Conservation (phyloP, 2,888 invertebrate genomes). For the Schizotus pectinicornis region DNA sequence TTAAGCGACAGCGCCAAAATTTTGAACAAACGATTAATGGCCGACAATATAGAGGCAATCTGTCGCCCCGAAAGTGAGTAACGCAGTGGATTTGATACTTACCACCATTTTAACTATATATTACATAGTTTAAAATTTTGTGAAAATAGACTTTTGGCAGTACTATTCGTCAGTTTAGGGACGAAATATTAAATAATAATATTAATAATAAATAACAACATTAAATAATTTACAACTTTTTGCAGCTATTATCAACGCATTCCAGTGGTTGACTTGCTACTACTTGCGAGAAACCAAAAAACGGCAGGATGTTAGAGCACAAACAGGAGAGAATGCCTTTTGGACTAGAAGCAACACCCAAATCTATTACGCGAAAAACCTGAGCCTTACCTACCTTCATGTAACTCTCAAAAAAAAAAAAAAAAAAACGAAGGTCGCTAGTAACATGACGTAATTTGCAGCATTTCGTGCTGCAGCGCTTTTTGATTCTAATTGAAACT, state of each 20-base stretch:
- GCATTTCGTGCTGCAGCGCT: conserved; percentile 64
- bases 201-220: too few species aligned
- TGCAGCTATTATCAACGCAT: conserved; percentile 70
- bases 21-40: conserved; percentile 62
- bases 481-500: conserved; percentile 58
- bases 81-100: too few species aligned
- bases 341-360: conserved; percentile 84
- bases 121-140: too few species aligned
- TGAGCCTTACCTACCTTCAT: conserved; percentile 84
- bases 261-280: conserved; percentile 84
- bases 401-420: too few species aligned
- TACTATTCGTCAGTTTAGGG: too few species aligned
- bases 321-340: conserved; percentile 69
- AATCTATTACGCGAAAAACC: conserved; percentile 77
- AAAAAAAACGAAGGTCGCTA: too few species aligned
- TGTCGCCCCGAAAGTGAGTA: conserved; percentile 37
- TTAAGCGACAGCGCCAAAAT: conserved; percentile 64
- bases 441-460: conserved; percentile 45
- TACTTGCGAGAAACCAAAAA: conserved; percentile 73
- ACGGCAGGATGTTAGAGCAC: conserved; percentile 60
- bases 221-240: too few species aligned
- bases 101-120: too few species aligned
- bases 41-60: conserved; percentile 60
- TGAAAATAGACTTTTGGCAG: too few species aligned
- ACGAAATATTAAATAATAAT: too few species aligned